These are phyloP conservation scores for Trichopoda pennipes DNA, from an alignment of 2,888 invertebrate genomes.

Conservation along the genomic window DNA sequence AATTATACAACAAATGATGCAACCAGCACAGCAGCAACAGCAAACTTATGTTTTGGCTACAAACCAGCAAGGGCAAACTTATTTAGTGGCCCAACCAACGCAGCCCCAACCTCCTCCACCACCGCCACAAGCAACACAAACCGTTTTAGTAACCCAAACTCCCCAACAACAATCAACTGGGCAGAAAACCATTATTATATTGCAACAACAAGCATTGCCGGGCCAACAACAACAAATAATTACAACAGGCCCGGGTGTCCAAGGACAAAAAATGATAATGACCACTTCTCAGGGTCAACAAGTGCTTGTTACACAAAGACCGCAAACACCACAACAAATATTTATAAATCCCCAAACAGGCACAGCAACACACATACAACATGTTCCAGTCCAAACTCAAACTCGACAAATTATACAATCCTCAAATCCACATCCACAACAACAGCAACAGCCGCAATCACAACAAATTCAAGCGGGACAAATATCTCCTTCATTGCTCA, in stretches of 20 bases:
- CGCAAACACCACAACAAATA: slow-evolving; percentile 72
- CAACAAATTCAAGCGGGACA: slow-evolving; percentile 82
- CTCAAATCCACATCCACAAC: slow-evolving; percentile 81
- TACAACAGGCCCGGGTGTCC: slow-evolving; percentile 74
- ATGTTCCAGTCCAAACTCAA: slow-evolving; percentile 62
- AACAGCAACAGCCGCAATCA: slow-evolving; percentile 61
- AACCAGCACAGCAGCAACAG: slow-evolving; percentile 55
- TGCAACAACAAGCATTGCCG: slow-evolving; percentile 83
- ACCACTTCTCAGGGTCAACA: slow-evolving; percentile 86
- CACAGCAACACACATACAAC: slow-evolving; percentile 71
- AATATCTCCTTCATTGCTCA: slow-evolving; percentile 77
- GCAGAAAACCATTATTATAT: slow-evolving; percentile 87
- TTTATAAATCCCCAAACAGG: slow-evolving; percentile 74
- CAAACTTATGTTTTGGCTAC: slow-evolving; percentile 80
- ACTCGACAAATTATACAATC: slow-evolving; percentile 70
- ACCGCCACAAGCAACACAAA: slow-evolving; percentile 81
- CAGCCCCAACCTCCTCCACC: slow-evolving; percentile 79
- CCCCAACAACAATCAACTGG: slow-evolving; percentile 85
- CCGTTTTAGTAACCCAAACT: slow-evolving; percentile 86
- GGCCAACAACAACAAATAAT: slow-evolving; percentile 77
- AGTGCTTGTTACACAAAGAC: slow-evolving; percentile 84
- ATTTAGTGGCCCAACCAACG: slow-evolving; percentile 85
- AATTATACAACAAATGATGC: slow-evolving; percentile 74
- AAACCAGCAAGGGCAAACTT: slow-evolving; percentile 83
- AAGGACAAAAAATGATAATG: slow-evolving; percentile 83